A percentile compares a stretch with the other conserved stretches of the same genome.
Evolutionary conservation across 1,140 invertebrate species (phyloP).

Genomic region (Palaemon carinicauda): DNA sequence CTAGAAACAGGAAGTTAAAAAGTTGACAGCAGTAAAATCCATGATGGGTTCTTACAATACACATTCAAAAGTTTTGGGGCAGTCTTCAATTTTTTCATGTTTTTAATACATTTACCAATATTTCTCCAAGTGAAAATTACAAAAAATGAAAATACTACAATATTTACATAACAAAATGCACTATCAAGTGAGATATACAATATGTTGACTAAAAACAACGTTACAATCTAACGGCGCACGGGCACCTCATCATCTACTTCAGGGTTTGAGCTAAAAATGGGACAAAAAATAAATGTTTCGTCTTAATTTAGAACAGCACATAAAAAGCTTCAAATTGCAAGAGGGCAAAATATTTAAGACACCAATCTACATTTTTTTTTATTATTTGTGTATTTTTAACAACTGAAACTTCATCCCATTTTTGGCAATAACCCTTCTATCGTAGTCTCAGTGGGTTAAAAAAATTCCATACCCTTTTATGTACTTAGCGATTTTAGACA

Average conservation of each 20-base stretch:
- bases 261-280: conserved; percentile 12
- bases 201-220: conserved; percentile 20
- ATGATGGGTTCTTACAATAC: conserved; percentile 46
- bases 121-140: conserved; percentile 16
- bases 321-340: not conserved
- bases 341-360: too few species aligned
- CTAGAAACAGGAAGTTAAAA: conserved; percentile 15
- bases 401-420: not conserved
- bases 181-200: conserved; percentile 12
- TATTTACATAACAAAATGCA: conserved; percentile 29
- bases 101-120: conserved; percentile 19
- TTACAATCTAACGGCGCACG: conserved; percentile 25
- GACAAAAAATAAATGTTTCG: not conserved
- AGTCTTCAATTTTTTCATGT: conserved; percentile 19
- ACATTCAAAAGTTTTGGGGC: conserved; percentile 37
- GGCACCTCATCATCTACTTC: conserved; percentile 30
- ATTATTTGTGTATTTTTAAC: not conserved
- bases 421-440: not conserved
- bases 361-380: not conserved
- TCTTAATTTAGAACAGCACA: not conserved
- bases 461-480: conserved; percentile 7
- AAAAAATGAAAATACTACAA: conserved; percentile 25
- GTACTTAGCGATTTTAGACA: conserved; percentile 29
- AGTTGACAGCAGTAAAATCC: conserved; percentile 32
- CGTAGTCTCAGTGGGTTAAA: conserved; percentile 7